Evolutionary conservation across 2,797 vertebrate genomes (phyloP).

Genomic region (Knipowitschia caucasica): DNA sequence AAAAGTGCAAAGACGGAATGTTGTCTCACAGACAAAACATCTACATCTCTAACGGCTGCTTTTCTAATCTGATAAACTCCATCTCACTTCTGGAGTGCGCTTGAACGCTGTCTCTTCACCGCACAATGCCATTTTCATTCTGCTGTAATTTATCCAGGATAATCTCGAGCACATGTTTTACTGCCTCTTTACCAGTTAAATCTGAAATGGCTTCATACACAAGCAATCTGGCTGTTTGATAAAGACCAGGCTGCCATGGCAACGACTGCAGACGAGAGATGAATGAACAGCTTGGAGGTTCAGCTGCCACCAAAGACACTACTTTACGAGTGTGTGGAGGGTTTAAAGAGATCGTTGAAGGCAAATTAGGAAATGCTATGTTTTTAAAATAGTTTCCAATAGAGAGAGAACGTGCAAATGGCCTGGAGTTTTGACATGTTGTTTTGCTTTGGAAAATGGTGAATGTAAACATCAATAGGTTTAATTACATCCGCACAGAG

Average conservation of each 20-base stretch:
- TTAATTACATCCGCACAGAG: no score
- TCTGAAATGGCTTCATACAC: slow-evolving; percentile 7
- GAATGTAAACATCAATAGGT: neutral
- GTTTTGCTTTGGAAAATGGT: neutral
- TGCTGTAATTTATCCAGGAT: neutral
- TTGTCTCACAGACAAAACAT: no score
- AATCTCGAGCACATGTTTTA: slow-evolving; percentile 16
- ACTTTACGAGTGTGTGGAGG: slow-evolving; percentile 10
- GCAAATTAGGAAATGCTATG: neutral
- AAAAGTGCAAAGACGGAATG: no score
- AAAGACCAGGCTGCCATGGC: slow-evolving; percentile 25
- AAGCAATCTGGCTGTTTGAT: slow-evolving; percentile 7
- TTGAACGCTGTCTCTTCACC: no score
- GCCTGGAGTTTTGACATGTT: neutral
- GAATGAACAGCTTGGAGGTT: slow-evolving; percentile 10
- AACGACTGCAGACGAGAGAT: slow-evolving; percentile 4
- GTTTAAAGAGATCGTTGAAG: neutral
- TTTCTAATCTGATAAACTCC: no score
- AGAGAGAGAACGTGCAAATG: neutral
- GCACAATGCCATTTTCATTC: no score
- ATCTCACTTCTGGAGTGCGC: no score
- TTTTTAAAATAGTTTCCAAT: slow-evolving; percentile 11
- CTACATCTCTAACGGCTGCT: no score
- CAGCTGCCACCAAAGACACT: slow-evolving; percentile 8
- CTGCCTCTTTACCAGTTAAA: neutral